A percentile compares a stretch with the other conserved stretches of the same genome.
Evolutionary conservation across 2,797 vertebrate genomes (phyloP).

Genomic region (Uromys caudimaculatus): DNA sequence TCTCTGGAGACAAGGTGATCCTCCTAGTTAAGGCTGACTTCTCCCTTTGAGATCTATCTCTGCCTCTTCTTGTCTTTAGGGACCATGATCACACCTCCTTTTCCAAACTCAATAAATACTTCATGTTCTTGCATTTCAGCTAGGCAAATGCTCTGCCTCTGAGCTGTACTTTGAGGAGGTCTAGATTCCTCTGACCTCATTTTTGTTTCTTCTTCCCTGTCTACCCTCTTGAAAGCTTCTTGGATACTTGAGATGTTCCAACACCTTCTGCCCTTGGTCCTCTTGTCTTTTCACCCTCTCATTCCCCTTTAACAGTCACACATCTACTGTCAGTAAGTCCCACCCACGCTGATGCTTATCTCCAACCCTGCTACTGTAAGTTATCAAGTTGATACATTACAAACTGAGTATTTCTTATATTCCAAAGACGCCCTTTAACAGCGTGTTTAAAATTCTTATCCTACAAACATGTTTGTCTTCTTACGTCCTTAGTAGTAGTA

Average conservation of each 20-base stretch:
- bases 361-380: neutral
- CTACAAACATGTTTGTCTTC: conserved; percentile 25
- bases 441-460: conserved; percentile 10
- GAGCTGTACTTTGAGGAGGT: neutral
- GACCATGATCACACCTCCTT: neutral
- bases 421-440: conserved; percentile 26
- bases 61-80: neutral
- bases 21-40: neutral
- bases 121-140: neutral
- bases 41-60: neutral
- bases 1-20: conserved; percentile 25
- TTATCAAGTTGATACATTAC: neutral
- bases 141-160: neutral
- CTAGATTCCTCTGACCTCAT: neutral
- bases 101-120: conserved; percentile 6
- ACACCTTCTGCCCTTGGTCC: neutral
- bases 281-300: conserved; percentile 48
- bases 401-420: neutral
- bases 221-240: neutral
- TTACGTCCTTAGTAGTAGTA: neutral
- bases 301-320: neutral
- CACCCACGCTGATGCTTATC: neutral
- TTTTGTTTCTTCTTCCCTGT: conserved; percentile 7
- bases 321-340: neutral
- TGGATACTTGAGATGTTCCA: neutral